phyloP scores from a whole-genome alignment of 1,140 invertebrate species.

The Papilio machaon region DNA sequence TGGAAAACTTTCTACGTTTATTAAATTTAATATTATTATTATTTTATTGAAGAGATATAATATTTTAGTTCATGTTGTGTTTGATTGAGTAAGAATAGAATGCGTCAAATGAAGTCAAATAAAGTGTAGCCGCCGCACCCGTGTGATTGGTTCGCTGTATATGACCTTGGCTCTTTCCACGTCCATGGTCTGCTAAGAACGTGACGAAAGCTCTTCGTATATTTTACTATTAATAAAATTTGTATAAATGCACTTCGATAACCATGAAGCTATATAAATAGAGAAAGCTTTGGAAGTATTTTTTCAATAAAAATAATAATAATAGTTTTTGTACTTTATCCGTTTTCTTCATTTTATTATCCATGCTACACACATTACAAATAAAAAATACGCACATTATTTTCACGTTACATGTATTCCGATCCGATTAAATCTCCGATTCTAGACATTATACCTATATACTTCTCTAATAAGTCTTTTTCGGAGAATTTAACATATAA shows the following conservation, averaged over 20 bases:
- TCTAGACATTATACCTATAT: no score
- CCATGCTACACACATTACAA: no score
- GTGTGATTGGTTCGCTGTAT: conserved; percentile 42
- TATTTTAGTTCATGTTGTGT: not conserved
- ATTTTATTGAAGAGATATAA: not conserved
- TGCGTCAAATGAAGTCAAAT: conserved; percentile 5
- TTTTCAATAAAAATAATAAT: no score
- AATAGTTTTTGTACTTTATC: no score
- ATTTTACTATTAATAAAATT: not conserved
- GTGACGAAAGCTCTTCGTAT: conserved; percentile 45
- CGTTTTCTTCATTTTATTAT: no score
- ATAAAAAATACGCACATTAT: no score
- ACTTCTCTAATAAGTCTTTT: not conserved
- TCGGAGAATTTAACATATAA: not conserved
- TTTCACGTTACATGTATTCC: no score
- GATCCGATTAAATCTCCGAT: no score
- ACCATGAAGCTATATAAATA: not conserved
- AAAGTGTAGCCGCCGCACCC: not conserved
- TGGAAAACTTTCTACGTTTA: not conserved
- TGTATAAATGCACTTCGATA: not conserved
- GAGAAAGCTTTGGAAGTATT: no score
- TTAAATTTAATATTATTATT: not conserved
- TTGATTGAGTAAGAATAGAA: not conserved
- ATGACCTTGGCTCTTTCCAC: conserved; percentile 63
- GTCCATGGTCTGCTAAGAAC: conserved; percentile 45